Percentiles rank a stretch among this genome's conserved stretches.
phyloP scores from a whole-genome alignment of 2,888 invertebrate species.

The Actias luna region DNA sequence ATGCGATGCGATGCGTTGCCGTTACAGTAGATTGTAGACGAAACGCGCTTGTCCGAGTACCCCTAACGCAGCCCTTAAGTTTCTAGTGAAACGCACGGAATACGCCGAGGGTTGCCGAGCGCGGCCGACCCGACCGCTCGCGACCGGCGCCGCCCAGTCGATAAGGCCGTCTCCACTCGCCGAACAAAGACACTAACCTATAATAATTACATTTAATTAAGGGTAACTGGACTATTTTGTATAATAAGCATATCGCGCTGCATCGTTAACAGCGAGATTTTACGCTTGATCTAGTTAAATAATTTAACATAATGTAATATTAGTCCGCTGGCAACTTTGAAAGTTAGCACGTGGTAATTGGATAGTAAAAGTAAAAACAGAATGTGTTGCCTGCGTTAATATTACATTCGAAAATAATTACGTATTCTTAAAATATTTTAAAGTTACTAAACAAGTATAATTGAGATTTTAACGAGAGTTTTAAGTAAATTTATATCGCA shows the following conservation, averaged over 20 bases:
- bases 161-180: conserved; percentile 78
- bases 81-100: conserved; percentile 63
- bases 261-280: conserved; percentile 48
- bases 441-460: neutral
- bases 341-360: conserved; percentile 12
- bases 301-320: conserved; percentile 24
- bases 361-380: neutral
- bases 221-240: conserved; percentile 71
- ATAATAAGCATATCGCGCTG: conserved; percentile 62
- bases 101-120: conserved; percentile 47
- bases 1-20: conserved; percentile 10
- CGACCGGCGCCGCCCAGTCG: conserved; percentile 81
- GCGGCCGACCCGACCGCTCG: conserved; percentile 56
- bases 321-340: conserved; percentile 4
- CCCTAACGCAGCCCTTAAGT: conserved; percentile 77
- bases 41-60: conserved; percentile 62
- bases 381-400: neutral
- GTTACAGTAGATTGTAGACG: conserved; percentile 39
- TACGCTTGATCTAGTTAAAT: conserved; percentile 34
- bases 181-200: conserved; percentile 80
- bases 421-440: neutral
- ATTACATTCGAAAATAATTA: neutral
- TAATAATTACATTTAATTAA: conserved; percentile 81
- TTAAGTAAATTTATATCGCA: too few species aligned
- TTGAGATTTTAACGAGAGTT: neutral